A percentile compares a stretch with the other conserved stretches of the same genome.
Conservation (phyloP, 2,888 invertebrate genomes). For the Dinocampus coccinellae region DNA sequence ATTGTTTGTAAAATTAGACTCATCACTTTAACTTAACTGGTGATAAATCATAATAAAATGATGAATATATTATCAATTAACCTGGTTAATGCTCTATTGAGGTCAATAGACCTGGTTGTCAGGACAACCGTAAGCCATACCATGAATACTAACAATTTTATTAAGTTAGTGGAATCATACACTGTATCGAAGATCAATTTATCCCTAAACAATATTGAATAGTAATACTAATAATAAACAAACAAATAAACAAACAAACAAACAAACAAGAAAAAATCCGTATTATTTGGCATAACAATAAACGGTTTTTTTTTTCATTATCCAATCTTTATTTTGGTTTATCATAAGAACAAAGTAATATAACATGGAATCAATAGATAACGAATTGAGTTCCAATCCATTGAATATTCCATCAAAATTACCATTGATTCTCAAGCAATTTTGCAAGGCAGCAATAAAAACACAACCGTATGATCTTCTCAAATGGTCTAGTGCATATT, state of each 20-base stretch:
- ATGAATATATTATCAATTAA: not conserved
- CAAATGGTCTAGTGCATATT: slow-evolving; percentile 86
- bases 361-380: slow-evolving; percentile 72
- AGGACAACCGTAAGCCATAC: slow-evolving; percentile 5
- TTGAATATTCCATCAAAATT: slow-evolving; percentile 86
- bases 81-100: not conserved
- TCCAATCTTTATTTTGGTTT: not conserved
- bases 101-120: slow-evolving; percentile 27
- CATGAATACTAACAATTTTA: slow-evolving; percentile 16
- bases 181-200: not conserved
- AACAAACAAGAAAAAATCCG: not conserved
- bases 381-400: slow-evolving; percentile 84
- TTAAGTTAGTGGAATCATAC: not conserved
- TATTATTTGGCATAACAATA: not conserved
- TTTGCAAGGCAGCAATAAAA: slow-evolving; percentile 91
- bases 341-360: not conserved
- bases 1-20: too few relatives aligned
- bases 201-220: too few relatives aligned
- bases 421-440: slow-evolving; percentile 87
- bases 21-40: not conserved
- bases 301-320: not conserved
- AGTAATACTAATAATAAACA: too few relatives aligned
- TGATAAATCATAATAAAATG: not conserved
- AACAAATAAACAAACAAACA: not conserved
- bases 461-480: slow-evolving; percentile 90